A percentile compares a stretch with the other conserved stretches of the same genome.
Conservation (phyloP, 2,888 invertebrate species). For the Callyntrura sp. region DNA sequence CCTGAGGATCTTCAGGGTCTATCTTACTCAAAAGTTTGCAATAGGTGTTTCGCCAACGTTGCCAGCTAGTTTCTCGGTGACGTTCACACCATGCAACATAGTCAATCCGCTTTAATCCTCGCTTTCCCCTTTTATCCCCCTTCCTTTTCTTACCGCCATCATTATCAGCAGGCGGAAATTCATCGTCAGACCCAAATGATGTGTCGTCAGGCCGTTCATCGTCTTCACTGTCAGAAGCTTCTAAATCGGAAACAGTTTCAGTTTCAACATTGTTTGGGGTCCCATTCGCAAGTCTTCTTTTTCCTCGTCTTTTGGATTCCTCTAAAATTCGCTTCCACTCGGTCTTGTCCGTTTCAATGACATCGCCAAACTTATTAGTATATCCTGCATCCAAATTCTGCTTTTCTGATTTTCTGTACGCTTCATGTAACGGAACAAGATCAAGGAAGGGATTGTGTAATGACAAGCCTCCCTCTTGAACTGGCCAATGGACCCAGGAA, state of each 20-base stretch:
- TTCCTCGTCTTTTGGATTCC: conserved; percentile 49
- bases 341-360: neutral
- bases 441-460: conserved; percentile 78
- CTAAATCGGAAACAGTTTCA: conserved; percentile 53
- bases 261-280: neutral
- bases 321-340: conserved; percentile 56
- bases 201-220: neutral
- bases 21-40: conserved; percentile 50
- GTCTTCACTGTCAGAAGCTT: conserved; percentile 50
- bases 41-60: conserved; percentile 62
- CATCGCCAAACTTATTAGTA: conserved; percentile 32
- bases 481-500: conserved; percentile 80
- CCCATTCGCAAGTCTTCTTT: conserved; percentile 11
- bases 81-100: conserved; percentile 39
- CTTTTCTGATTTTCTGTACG: conserved; percentile 59
- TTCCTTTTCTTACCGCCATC: neutral
- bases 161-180: too few relatives aligned
- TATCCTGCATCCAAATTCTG: neutral
- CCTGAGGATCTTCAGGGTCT: conserved; percentile 12
- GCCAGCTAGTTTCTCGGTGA: conserved; percentile 72
- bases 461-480: conserved; percentile 76
- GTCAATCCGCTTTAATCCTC: conserved; percentile 38
- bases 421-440: conserved; percentile 65
- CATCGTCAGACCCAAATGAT: neutral
- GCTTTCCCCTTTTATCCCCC: conserved; percentile 24